A percentile compares a stretch with the other conserved stretches of the same genome.
phyloP scores from a whole-genome alignment of 2,888 invertebrate genomes.

The Camptogramma bilineatum region DNA sequence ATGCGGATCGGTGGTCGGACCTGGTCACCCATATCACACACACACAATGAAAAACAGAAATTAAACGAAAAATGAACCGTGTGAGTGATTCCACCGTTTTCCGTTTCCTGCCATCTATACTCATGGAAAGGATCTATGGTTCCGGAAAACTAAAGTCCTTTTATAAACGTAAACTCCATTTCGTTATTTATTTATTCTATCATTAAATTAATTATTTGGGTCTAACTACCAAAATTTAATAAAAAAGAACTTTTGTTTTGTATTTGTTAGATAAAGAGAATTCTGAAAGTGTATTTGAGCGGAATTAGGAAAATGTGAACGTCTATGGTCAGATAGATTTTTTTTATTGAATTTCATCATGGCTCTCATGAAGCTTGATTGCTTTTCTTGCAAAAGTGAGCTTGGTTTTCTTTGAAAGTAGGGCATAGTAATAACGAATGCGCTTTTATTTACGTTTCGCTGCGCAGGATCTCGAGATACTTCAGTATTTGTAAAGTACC shows the following conservation, averaged over 20 bases:
- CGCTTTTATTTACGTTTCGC: constrained; percentile 73
- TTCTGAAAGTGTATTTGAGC: constrained; percentile 33
- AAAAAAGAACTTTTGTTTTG: no score
- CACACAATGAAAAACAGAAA: neutral
- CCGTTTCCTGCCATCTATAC: constrained; percentile 1
- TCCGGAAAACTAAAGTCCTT: no score
- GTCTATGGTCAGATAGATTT: constrained; percentile 48
- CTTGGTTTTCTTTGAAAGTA: constrained; percentile 79
- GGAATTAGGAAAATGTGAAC: constrained; percentile 24
- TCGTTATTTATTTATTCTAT: no score
- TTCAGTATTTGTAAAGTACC: constrained; percentile 48
- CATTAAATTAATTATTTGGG: no score
- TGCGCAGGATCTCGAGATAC: constrained; percentile 48
- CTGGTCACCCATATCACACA: no score
- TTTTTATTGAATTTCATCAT: constrained; percentile 67
- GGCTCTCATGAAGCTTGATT: constrained; percentile 76
- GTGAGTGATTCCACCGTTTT: no score
- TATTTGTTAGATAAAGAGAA: neutral
- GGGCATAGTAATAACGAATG: constrained; percentile 60
- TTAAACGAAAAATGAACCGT: neutral
- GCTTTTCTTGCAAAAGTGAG: constrained; percentile 80
- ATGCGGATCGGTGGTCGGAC: no score
- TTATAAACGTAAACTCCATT: no score
- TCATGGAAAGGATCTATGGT: neutral
- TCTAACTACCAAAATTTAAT: no score